A percentile compares a stretch with the other conserved stretches of the same genome.
These are phyloP conservation scores for Nomada fucata DNA, from an alignment of 2,888 invertebrate genomes.

Conservation along the genomic window DNA sequence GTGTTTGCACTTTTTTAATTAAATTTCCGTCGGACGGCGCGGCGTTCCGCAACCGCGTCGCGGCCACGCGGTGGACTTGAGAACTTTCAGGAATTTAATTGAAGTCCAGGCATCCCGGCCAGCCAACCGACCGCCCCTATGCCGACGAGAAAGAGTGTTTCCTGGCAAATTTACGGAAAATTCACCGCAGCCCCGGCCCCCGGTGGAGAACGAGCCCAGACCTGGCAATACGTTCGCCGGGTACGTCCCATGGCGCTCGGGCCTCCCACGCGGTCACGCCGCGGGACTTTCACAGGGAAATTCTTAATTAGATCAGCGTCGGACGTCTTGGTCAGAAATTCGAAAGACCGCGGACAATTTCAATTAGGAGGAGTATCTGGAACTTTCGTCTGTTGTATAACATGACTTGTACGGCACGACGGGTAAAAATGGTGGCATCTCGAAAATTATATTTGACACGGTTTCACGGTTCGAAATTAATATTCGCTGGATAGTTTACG, in stretches of 20 bases:
- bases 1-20: conserved; percentile 75
- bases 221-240: conserved; percentile 6
- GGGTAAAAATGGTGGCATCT: too few species aligned
- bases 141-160: conserved; percentile 40
- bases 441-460: too few species aligned
- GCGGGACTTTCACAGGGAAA: conserved; percentile 1
- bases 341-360: conserved; percentile 16
- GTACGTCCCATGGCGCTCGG: neutral
- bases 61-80: conserved; percentile 66
- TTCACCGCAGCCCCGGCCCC: conserved; percentile 18
- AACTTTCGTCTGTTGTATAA: too few species aligned
- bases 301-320: conserved; percentile 31
- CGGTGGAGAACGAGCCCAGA: conserved; percentile 7
- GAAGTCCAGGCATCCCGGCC: conserved; percentile 64
- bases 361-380: too few species aligned
- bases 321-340: conserved; percentile 28
- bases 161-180: conserved; percentile 62
- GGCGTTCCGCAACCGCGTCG: conserved; percentile 56
- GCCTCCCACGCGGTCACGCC: neutral
- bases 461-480: too few species aligned
- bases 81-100: conserved; percentile 73
- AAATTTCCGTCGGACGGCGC: conserved; percentile 62
- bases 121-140: conserved; percentile 37
- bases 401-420: too few species aligned
- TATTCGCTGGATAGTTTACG: too few species aligned